Base-by-base conservation (phyloP, 2,797 vertebrate genomes). In the Oceanodroma leucorhoa region DNA sequence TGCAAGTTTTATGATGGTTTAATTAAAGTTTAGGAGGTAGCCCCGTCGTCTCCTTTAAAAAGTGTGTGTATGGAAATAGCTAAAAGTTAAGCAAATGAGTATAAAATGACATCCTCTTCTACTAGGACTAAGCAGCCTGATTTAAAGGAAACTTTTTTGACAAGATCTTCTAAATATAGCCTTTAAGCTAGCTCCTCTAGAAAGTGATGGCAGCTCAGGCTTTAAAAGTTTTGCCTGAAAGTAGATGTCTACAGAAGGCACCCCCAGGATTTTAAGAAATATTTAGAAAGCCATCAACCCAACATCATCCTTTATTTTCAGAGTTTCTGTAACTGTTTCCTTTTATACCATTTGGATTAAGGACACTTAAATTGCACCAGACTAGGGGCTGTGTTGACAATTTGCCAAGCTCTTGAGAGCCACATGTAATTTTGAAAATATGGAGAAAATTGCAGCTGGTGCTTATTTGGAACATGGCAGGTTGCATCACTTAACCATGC, bases 11-110 rank as follows among this genome's bases (percentile, higher is more conserved):
- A 92, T 82, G 78, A 50, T 72, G 51, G 50, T 89, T 94, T 94
- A 80, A 85, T 97, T 93, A 88, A 86, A 62, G 41, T 84, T 94
- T 77, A 95, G 65, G 84, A 90, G 90, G 85, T 73, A 87, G 55
- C 34, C 61, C 88, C 26, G 23, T 87, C 38, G 0, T 87, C 43
- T 91, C 58, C 36, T 89, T 91, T 75, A 79, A 87, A 92, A 88
- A 69, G 60, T 67, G 14, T 62, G 24, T 78, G n/a, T 76, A 78
- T n/a, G 40, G 72, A 94, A 94, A 94, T 65, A 92, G 36, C 88
- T 93, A 69, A 53, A 94, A 85, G 72, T 90, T 66, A 90, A 91
- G 78, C 58, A 93, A 94, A 83, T 38, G 22, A 67, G 46, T 82
- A 24, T 91, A 71, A 95, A 91, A 86, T 84, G 4, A 23, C 51